Percentiles rank a stretch among this genome's conserved stretches.
These are phyloP conservation scores for Synergus japonicus DNA, from an alignment of 2,888 invertebrate species.

Conservation along the genomic window DNA sequence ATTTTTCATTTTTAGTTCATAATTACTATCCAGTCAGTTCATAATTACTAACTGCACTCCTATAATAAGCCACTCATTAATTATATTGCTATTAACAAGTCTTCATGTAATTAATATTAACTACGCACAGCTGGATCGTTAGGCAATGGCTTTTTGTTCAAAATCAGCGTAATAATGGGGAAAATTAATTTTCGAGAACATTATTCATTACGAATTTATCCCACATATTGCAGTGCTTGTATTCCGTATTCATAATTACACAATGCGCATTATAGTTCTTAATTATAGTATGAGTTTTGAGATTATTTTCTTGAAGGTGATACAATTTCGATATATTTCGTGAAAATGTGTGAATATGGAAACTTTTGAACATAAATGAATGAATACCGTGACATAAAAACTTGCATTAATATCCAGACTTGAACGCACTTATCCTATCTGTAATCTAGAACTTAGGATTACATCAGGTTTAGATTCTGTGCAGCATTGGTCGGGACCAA, in stretches of 20 bases:
- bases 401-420: not conserved
- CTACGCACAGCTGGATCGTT: slow-evolving; percentile 19
- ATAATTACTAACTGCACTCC: not conserved
- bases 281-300: not conserved
- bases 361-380: not conserved
- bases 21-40: not conserved
- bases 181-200: slow-evolving; percentile 7
- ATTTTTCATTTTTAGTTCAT: not conserved
- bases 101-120: slow-evolving; percentile 12
- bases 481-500: slow-evolving; percentile 15
- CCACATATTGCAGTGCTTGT: not conserved
- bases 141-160: not conserved
- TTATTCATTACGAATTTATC: not conserved
- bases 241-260: not conserved
- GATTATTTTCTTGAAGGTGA: not conserved
- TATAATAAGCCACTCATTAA: slow-evolving; percentile 5
- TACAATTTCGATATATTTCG: not conserved
- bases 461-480: not conserved
- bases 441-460: not conserved
- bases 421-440: not conserved
- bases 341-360: not conserved
- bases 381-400: not conserved
- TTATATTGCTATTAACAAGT: slow-evolving; percentile 7
- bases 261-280: not conserved
- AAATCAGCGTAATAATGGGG: not conserved